Conservation (phyloP, 2,797 vertebrate species). For the Ispidina picta region DNA sequence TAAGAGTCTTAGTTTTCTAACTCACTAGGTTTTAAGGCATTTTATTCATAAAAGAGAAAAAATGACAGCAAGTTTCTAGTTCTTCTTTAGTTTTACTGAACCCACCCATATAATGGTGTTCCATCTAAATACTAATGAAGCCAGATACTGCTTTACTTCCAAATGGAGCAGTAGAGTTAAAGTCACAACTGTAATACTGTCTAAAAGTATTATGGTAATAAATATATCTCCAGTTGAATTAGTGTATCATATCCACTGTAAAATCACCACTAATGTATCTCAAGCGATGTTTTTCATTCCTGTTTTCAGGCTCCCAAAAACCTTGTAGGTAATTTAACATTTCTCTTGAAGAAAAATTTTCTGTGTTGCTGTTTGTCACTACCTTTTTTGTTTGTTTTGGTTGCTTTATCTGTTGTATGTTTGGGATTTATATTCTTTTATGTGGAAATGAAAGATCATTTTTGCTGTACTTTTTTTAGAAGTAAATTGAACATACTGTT, state of each 20-base stretch:
- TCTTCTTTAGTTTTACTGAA: background rate
- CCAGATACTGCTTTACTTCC: background rate
- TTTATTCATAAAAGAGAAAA: background rate
- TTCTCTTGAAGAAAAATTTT: background rate
- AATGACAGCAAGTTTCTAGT: background rate
- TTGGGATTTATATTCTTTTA: background rate
- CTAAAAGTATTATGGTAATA: background rate
- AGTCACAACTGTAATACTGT: background rate
- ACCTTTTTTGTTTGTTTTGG: background rate
- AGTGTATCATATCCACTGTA: background rate
- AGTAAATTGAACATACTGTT: background rate
- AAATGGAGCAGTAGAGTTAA: background rate
- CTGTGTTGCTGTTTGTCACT: background rate
- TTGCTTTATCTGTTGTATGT: background rate
- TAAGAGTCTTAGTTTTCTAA: background rate
- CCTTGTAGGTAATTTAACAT: background rate
- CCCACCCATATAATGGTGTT: background rate
- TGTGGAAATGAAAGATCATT: background rate
- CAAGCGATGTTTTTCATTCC: background rate
- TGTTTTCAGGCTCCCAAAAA: background rate
- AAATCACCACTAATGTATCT: background rate
- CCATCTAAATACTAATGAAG: background rate
- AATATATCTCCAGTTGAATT: background rate
- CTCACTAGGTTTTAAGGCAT: background rate
- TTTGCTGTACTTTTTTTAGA: background rate